phyloP scores from a whole-genome alignment of 2,113 vertebrate species.

The Protomyctophum bolini region DNA sequence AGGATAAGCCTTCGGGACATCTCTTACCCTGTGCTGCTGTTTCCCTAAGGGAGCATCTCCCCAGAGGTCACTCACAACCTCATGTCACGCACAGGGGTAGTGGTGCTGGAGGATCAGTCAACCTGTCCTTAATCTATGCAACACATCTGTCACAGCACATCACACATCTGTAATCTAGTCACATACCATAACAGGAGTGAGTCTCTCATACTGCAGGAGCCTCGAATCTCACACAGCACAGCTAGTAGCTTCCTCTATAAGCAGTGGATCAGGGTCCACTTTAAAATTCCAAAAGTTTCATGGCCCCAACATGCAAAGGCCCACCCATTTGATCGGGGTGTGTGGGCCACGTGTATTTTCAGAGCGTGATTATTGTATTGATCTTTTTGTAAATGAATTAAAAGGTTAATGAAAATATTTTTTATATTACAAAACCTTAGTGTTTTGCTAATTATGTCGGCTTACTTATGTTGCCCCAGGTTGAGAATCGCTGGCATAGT shows the following conservation, averaged over 20 bases:
- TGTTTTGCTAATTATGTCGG: no score
- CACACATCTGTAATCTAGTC: constrained; percentile 50
- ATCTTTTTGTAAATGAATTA: constrained; percentile 16
- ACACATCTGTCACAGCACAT: constrained; percentile 58
- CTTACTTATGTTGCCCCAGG: no score
- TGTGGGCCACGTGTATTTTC: no score
- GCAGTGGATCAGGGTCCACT: no score
- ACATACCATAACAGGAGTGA: constrained; percentile 49
- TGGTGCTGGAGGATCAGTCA: constrained; percentile 9
- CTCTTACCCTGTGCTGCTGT: constrained; percentile 2
- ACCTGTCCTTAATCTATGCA: constrained; percentile 56
- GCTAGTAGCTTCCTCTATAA: not conserved
- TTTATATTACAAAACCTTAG: no score
- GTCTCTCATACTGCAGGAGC: constrained; percentile 6
- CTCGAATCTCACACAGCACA: constrained; percentile 40
- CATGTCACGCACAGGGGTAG: constrained; percentile 38
- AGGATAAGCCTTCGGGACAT: constrained; percentile 23
- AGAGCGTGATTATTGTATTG: not conserved
- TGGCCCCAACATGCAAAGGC: no score
- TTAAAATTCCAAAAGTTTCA: no score
- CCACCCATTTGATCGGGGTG: no score
- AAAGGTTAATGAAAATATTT: not conserved
- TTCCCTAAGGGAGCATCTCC: constrained; percentile 45
- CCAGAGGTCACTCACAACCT: constrained; percentile 8
- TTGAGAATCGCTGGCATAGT: no score